Percentiles rank a stretch among this genome's conserved stretches.
phyloP scores from a whole-genome alignment of 2,113 vertebrate species.

The Ceyx melanurus region DNA sequence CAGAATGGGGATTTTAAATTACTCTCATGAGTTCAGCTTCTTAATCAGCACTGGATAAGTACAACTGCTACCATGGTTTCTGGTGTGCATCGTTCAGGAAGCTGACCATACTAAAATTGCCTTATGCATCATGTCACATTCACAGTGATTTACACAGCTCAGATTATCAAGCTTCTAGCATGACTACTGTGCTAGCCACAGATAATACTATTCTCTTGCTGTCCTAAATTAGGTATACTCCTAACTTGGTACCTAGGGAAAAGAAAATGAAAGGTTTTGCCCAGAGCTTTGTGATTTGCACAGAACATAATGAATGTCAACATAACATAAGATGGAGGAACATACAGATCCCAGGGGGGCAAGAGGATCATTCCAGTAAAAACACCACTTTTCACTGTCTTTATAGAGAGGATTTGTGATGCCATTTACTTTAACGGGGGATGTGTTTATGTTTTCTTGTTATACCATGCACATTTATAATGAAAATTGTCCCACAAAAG shows the following conservation, averaged over 20 bases:
- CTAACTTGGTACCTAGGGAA: not conserved
- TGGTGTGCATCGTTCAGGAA: not conserved
- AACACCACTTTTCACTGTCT: not conserved
- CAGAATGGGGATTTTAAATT: not conserved
- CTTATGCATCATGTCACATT: not conserved
- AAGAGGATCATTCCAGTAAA: not conserved
- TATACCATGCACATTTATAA: not conserved
- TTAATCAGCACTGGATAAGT: not conserved
- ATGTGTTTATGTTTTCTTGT: not conserved
- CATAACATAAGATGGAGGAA: not conserved
- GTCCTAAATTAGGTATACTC: not conserved
- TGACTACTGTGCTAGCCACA: not conserved
- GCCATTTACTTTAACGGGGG: not conserved
- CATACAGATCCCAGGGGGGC: not conserved
- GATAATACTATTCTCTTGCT: slow-evolving; percentile 4
- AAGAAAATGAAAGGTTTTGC: not conserved
- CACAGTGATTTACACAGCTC: not conserved
- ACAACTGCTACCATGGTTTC: not conserved
- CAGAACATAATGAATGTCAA: not conserved
- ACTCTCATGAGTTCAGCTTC: not conserved
- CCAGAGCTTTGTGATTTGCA: not conserved
- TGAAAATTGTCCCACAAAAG: not conserved
- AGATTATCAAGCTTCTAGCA: not conserved
- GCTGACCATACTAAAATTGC: not conserved
- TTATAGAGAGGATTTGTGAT: not conserved